Evolutionary conservation across 2,113 vertebrate genomes (phyloP), one percentile per base, ranked within the genome.

Genomic region (Sinocyclocheilus anophthalmus): DNA sequence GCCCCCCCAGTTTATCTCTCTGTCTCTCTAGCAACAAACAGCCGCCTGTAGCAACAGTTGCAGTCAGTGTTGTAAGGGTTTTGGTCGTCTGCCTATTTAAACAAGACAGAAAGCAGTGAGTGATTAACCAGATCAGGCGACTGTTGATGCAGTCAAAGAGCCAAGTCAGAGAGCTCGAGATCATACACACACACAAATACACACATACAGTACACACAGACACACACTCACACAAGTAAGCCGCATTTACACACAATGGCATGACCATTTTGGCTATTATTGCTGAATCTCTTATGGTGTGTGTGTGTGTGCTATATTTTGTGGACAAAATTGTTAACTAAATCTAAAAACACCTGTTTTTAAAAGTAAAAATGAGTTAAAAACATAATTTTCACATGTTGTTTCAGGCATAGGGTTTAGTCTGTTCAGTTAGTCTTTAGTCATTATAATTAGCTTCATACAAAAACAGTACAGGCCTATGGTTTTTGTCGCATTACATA

Each of bases 91-190:
- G 84, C 87, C 87, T 16, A 26, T 83, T 88, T 82, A 88, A 88
- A 88, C 72, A 88, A 67, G 26, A 59, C 59, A 69, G 61, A 50
- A 75, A 30, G 59, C 39, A 73, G 67, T 59, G 77, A 70, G 50
- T 18, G 79, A 87, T 84, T 87, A 84, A 77, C 92, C 91, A 90
- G 83, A 84, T n/a, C 59, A 85, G 63, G 57, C 59, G 42, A 20
- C 59, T 85, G 83, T 76, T 85, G 78, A 85, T 85, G 78, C 76
- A 85, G 87, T 82, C 78, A 76, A 55, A 42, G 61, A n/a, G 73
- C 84, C 83, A 88, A 76, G 69, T 42, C 55, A 48, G 39, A 63
- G 72, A 33, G 30, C 30, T 33, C 2, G 30, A 84, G 72, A 65
- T 50, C 57, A 84, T 11, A 55, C 48, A n/a, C 69, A 42, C 57